Percentiles rank a stretch among this genome's conserved stretches.
These are phyloP conservation scores for Monoplex corrugatus DNA, from an alignment of 2,888 invertebrate genomes.

Conservation along the genomic window DNA sequence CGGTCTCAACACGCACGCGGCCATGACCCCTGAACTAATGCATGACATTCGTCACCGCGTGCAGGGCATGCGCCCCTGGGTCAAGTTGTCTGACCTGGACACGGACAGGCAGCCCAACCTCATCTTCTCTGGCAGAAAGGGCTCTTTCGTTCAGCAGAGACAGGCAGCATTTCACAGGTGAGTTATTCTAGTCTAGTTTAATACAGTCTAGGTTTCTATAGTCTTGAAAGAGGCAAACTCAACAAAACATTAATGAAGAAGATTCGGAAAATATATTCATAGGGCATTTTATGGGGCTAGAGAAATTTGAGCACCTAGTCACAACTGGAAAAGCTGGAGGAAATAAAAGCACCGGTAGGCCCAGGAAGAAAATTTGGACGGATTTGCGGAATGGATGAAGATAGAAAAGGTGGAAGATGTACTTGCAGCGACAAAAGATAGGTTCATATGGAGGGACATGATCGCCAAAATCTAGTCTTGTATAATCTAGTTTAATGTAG, in stretches of 20 bases:
- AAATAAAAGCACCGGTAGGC: too few relatives aligned
- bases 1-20: constrained; percentile 43
- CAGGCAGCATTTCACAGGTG: constrained; percentile 23
- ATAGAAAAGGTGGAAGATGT: too few relatives aligned
- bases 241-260: background rate
- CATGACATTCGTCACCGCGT: constrained; percentile 34
- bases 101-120: constrained; percentile 44
- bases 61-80: constrained; percentile 22
- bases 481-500: too few relatives aligned
- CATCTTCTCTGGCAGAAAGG: constrained; percentile 41
- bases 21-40: constrained; percentile 35
- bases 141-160: constrained; percentile 4
- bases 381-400: too few relatives aligned
- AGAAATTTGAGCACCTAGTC: too few relatives aligned
- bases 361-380: too few relatives aligned
- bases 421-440: too few relatives aligned
- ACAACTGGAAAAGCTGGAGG: too few relatives aligned
- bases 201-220: too few relatives aligned
- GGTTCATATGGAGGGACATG: too few relatives aligned
- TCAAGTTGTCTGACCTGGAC: constrained; percentile 23
- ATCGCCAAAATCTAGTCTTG: too few relatives aligned
- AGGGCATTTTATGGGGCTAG: background rate
- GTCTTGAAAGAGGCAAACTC: too few relatives aligned
- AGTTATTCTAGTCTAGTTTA: background rate
- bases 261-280: background rate